Evolutionary conservation across 2,888 invertebrate genomes (phyloP), one percentile per base, ranked within the genome.

Genomic region (Caenorhabditis zanzibari): DNA sequence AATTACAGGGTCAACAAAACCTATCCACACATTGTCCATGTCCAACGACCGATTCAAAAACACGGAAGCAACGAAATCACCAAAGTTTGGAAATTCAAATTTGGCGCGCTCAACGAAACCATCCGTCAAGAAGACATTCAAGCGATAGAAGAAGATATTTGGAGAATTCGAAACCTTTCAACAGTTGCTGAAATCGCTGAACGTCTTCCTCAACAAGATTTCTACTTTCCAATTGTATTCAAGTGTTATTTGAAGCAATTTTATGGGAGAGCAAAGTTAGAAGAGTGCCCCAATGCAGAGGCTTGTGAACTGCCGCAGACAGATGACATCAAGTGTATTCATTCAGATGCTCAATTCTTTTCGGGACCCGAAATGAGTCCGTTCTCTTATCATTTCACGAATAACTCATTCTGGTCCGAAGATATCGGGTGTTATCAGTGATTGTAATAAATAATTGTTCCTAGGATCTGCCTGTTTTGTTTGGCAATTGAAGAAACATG

Each of bases 301-400:
- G 16, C 19, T 6, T 81, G 81, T 71, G 41, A 69, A n/a, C 49
- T 81, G 7, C 81, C 81, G n/a, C 81, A 81, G 35, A 22, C 69
- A 6, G 49, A 61, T 3, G 56, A 81, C 22, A 56, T 56, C 28
- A 74, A 69, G n/a, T 81, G 81, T 10, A 66, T 81, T 19, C 81
- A 81, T 24, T 74, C 81, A 3, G 68, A 73, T 61, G 81, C 81
- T 6, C 2, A 63, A 19, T 81, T 74, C 56, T 54, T 44, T 16
- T 81, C 81, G 24, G 81, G 81, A 22, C 63, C 69, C 0, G 28
- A 61, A 12, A 81, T 81, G 81, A n/a, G 22, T n/a, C 81, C 81
- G 14, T 47, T 81, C 26, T 69, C 74, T 14, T 81, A n/a, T 63
- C 81, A 81, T 32, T 75, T 52, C 26, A n/a, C 56, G 3, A 52